These are phyloP conservation scores for Agrotis exclamationis DNA, from an alignment of 2,888 invertebrate genomes.

Conservation along the genomic window DNA sequence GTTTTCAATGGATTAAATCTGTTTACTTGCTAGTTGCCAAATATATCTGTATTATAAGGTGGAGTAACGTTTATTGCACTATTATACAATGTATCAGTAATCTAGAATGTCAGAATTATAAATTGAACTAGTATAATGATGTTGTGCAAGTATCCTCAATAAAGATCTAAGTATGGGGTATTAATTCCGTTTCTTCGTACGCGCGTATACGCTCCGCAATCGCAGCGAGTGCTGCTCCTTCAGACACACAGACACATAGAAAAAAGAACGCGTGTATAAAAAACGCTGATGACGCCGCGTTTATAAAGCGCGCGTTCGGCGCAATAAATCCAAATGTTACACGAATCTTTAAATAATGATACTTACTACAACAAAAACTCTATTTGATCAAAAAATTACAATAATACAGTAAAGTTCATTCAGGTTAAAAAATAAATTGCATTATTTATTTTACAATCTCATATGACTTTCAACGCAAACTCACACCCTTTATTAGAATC, in stretches of 20 bases:
- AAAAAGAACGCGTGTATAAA: not conserved
- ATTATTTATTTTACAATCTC: not conserved
- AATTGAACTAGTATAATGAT: slow-evolving; percentile 17
- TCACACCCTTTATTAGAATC: slow-evolving; percentile 34
- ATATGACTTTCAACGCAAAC: slow-evolving; percentile 19
- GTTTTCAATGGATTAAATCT: slow-evolving; percentile 16
- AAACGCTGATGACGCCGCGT: not conserved
- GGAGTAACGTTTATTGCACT: slow-evolving; percentile 14
- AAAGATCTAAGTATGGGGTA: not conserved
- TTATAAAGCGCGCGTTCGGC: too few species aligned
- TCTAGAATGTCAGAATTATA: slow-evolving; percentile 6
- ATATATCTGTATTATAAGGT: slow-evolving; percentile 13
- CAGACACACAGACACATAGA: too few species aligned
- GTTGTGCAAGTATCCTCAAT: not conserved
- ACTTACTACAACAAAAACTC: not conserved
- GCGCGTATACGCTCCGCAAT: too few species aligned
- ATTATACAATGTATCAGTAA: slow-evolving; percentile 17
- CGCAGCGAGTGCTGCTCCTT: too few species aligned
- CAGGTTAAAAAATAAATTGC: slow-evolving; percentile 6
- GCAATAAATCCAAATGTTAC: not conserved
- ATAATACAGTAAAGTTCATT: slow-evolving; percentile 9
- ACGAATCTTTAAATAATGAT: not conserved
- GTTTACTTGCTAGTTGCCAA: slow-evolving; percentile 13
- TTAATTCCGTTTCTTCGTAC: too few species aligned
- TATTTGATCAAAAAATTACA: not conserved